These are phyloP conservation scores for Drosophila histrio DNA, from an alignment of 2,888 invertebrate species.

Conservation along the genomic window DNA sequence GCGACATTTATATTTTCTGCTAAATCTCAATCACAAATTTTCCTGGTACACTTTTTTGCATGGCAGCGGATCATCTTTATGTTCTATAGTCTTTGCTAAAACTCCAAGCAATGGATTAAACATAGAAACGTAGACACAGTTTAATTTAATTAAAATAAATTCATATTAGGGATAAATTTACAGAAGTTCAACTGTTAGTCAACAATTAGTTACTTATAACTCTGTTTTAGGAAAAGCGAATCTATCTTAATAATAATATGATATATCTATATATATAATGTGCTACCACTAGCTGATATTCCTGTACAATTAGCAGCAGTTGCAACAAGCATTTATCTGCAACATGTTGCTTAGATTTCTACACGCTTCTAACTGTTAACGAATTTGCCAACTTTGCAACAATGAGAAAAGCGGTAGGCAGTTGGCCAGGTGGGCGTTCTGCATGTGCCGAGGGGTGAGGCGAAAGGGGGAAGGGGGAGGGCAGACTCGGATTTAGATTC, in stretches of 20 bases:
- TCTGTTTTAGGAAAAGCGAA: too few relatives aligned
- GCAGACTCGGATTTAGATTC: conserved; percentile 13
- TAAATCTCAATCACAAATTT: too few relatives aligned
- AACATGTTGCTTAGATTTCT: conserved; percentile 47
- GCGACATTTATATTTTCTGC: too few relatives aligned
- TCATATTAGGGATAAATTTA: too few relatives aligned
- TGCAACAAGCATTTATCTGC: conserved; percentile 5
- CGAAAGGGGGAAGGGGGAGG: neutral
- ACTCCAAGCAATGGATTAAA: too few relatives aligned
- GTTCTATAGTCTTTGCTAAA: too few relatives aligned
- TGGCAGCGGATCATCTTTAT: too few relatives aligned
- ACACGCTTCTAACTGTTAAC: conserved; percentile 56
- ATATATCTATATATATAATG: neutral
- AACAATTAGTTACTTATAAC: neutral
- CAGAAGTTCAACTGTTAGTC: too few relatives aligned
- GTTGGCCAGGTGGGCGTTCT: conserved; percentile 28
- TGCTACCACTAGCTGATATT: neutral
- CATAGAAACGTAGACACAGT: too few relatives aligned
- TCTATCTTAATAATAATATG: too few relatives aligned
- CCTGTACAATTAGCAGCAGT: conserved; percentile 4
- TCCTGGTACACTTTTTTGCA: too few relatives aligned
- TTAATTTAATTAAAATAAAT: too few relatives aligned
- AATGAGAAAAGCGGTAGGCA: neutral
- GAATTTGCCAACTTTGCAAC: conserved; percentile 25
- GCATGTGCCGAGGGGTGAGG: neutral